phyloP scores from a whole-genome alignment of 2,113 vertebrate genomes.

The Thomomys bottae region DNA sequence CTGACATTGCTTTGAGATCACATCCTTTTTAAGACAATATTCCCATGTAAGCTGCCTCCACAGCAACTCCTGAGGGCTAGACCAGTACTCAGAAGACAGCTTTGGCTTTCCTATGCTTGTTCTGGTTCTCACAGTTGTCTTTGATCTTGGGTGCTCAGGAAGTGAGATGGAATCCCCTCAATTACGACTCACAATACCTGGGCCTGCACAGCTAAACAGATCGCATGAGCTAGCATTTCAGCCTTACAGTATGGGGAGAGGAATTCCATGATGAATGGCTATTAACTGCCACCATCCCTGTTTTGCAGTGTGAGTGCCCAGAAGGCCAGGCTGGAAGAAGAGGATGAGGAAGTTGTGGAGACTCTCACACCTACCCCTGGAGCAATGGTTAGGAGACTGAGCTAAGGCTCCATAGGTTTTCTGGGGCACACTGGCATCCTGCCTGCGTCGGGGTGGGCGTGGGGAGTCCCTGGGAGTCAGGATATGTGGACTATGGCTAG shows the following conservation, averaged over 20 bases:
- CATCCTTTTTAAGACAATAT: too few species aligned
- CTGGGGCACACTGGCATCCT: slow-evolving; percentile 15
- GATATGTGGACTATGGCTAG: background rate
- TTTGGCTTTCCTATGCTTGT: too few species aligned
- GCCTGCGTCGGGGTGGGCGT: background rate
- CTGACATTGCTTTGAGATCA: background rate
- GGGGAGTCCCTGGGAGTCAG: background rate
- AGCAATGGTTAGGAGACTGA: background rate
- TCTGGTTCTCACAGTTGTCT: too few species aligned
- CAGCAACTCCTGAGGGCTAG: background rate
- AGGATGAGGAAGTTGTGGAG: slow-evolving; percentile 47
- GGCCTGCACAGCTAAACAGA: background rate
- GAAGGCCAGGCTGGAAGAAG: background rate
- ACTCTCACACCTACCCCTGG: background rate
- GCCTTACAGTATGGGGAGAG: background rate
- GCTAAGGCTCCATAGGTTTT: background rate
- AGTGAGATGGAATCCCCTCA: background rate
- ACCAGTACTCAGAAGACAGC: too few species aligned
- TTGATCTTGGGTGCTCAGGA: background rate
- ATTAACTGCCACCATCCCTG: background rate
- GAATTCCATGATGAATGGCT: too few species aligned
- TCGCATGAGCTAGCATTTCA: background rate
- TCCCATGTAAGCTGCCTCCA: too few species aligned
- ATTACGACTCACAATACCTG: background rate
- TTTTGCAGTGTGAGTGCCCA: background rate